Base-by-base conservation (phyloP, 1,140 invertebrate genomes). In the Dolichoris vasculosae region DNA sequence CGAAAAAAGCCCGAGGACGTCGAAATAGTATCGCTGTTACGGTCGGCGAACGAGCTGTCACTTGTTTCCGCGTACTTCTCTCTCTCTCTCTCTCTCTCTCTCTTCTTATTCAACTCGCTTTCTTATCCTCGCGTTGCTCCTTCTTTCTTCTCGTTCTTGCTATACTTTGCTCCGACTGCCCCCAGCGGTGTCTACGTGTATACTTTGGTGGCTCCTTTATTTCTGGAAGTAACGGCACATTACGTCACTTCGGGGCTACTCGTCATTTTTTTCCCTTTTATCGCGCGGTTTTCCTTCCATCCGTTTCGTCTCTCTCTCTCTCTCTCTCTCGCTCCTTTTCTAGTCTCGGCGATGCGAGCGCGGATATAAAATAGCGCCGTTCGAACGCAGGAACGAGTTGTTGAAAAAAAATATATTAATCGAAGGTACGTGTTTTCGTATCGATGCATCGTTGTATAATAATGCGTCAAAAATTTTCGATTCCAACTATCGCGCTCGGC, bases 1-100 rank as follows among this genome's bases (percentile, higher is more conserved):
- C 30, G 43, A 76, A 76, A 87, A 48, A 82, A 35, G 73, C 82
- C 59, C 38, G 89, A 89, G 90, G 83, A 87, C 90, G 88, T 90
- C 88, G 90, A 93, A 92, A 92, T 92, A 91, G 90, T 90, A 89
- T 91, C 88, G 91, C 51, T 63, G 76, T 63, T 78, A 90, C 90
- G 91, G 85, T 85, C 89, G 86, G 90, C 40, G 76, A 90, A 93
- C 90, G 91, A 92, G 91, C 91, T 92, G 92, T 92, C 92, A 92
- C 89, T 89, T 90, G 90, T 92, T 93, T 93, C 92, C 92, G 92
- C 91, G 91, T 93, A 88, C 87, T 87, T 84, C 78, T 86, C 85
- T 71, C 86, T 84, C 26, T 85, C 80, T 73, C 48, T 67, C 17
- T 79, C 64, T 77, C 71, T 55, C 63, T 59, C 38, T 82, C 4